Evolutionary conservation across 92 coral and sea anemone species (phyloP).

Genomic region (Epizoanthus illoricatus): DNA sequence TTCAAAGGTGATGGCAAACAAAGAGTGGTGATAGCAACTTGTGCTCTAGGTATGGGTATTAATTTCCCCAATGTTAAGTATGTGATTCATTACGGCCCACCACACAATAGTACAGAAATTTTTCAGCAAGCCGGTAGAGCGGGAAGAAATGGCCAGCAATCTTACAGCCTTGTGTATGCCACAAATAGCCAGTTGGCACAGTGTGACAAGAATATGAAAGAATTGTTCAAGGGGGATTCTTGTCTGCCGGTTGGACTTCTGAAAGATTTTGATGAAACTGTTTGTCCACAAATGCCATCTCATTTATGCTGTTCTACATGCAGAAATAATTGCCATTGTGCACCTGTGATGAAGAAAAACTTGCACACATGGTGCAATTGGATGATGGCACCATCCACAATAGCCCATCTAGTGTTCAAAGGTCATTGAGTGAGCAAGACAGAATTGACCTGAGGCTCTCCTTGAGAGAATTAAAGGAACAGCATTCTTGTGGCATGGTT

Average conservation of each 20-base stretch:
- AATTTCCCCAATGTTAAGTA: slow-evolving; percentile 38
- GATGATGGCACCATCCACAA: too few species aligned
- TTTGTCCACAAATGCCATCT: not conserved
- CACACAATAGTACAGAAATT: slow-evolving; percentile 32
- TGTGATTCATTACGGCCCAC: slow-evolving; percentile 45
- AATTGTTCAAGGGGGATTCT: slow-evolving; percentile 14
- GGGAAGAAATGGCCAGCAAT: slow-evolving; percentile 47
- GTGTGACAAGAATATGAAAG: slow-evolving; percentile 39
- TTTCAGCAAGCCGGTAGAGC: slow-evolving; percentile 47
- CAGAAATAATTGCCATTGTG: slow-evolving; percentile 40
- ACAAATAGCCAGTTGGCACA: slow-evolving; percentile 37
- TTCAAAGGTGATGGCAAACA: slow-evolving; percentile 29
- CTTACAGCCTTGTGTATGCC: slow-evolving; percentile 27
- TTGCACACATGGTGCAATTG: not conserved
- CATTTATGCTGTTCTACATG: slow-evolving; percentile 42
- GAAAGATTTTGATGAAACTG: slow-evolving; percentile 37
- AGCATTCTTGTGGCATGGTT: slow-evolving; percentile 13
- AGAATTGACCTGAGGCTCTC: slow-evolving; percentile 11
- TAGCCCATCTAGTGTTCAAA: not conserved
- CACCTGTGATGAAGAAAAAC: not conserved
- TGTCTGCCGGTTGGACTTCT: slow-evolving; percentile 34
- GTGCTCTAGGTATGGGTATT: slow-evolving; percentile 43
- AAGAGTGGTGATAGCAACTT: slow-evolving; percentile 43
- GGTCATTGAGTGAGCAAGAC: slow-evolving; percentile 16
- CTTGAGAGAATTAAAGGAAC: slow-evolving; percentile 27